phyloP scores from a whole-genome alignment of 2,113 vertebrate species.

The Oreochromis tanganicae region DNA sequence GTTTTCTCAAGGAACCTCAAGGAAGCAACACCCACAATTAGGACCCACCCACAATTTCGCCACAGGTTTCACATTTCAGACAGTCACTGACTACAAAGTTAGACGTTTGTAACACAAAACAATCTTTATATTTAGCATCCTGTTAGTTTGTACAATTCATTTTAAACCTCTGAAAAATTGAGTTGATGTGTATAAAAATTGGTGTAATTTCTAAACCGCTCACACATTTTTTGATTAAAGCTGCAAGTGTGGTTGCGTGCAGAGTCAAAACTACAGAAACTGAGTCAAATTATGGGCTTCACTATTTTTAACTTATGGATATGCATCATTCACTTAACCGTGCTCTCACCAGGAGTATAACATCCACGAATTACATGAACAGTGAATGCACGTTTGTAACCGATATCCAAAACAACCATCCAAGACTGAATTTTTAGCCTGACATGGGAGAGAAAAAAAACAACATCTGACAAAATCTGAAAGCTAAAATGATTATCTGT shows the following conservation, averaged over 20 bases:
- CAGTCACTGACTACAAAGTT: neutral
- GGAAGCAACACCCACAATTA: neutral
- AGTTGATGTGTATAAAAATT: neutral
- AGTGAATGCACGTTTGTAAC: neutral
- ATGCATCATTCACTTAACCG: accelerated
- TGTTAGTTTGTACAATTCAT: neutral
- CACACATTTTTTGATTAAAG: accelerated
- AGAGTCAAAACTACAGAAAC: neutral
- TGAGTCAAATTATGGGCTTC: neutral
- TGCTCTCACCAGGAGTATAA: neutral
- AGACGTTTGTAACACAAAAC: neutral
- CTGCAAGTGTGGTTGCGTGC: accelerated
- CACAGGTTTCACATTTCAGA: accelerated
- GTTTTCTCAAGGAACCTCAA: neutral
- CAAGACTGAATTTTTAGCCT: neutral
- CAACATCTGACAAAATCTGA: neutral
- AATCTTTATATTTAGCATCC: neutral
- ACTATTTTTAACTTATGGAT: accelerated
- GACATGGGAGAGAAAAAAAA: conserved; percentile 7
- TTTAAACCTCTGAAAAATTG: neutral
- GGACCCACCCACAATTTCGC: neutral
- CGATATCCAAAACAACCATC: neutral
- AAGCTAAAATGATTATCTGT: neutral
- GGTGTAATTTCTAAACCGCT: neutral
- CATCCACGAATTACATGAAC: neutral